Conservation (phyloP, 1,140 invertebrate species). For the Prorops nasuta region DNA sequence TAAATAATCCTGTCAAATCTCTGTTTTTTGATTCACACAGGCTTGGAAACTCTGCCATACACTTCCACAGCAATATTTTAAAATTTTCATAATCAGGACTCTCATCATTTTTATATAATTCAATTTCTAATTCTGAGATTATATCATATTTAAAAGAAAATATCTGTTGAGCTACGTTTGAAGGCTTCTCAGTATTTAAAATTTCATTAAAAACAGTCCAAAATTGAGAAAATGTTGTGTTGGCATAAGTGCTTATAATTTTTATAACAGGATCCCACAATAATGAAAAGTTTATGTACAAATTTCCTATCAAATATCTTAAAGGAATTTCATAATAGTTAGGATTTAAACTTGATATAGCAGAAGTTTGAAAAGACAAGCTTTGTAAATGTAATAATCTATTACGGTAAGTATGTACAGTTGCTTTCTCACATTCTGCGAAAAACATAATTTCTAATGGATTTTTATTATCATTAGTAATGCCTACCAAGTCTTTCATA, state of each 20-base stretch:
- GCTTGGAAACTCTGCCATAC: slow-evolving; percentile 70
- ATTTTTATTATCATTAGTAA: slow-evolving; percentile 42
- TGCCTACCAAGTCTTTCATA: slow-evolving; percentile 43
- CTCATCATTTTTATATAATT: slow-evolving; percentile 46
- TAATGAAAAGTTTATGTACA: slow-evolving; percentile 85
- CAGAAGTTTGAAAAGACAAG: slow-evolving; percentile 63
- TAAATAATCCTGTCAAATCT: slow-evolving; percentile 74
- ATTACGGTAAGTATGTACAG: slow-evolving; percentile 75
- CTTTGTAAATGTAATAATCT: slow-evolving; percentile 73
- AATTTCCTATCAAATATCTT: slow-evolving; percentile 75
- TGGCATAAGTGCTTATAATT: slow-evolving; percentile 72
- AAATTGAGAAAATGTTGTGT: slow-evolving; percentile 67
- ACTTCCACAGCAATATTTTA: slow-evolving; percentile 76
- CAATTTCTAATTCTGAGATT: slow-evolving; percentile 23
- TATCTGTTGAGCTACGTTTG: slow-evolving; percentile 14
- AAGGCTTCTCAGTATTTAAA: slow-evolving; percentile 47
- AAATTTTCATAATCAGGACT: slow-evolving; percentile 74
- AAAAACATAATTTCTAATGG: slow-evolving; percentile 36
- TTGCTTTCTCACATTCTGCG: slow-evolving; percentile 66
- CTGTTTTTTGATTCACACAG: slow-evolving; percentile 76
- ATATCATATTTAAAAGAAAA: slow-evolving; percentile 33
- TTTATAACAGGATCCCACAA: slow-evolving; percentile 82
- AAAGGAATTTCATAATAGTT: slow-evolving; percentile 64
- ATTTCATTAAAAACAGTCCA: slow-evolving; percentile 74
- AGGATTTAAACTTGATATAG: slow-evolving; percentile 59